These are phyloP conservation scores for Platichthys stellatus DNA, from an alignment of 2,113 vertebrate genomes.

Conservation along the genomic window DNA sequence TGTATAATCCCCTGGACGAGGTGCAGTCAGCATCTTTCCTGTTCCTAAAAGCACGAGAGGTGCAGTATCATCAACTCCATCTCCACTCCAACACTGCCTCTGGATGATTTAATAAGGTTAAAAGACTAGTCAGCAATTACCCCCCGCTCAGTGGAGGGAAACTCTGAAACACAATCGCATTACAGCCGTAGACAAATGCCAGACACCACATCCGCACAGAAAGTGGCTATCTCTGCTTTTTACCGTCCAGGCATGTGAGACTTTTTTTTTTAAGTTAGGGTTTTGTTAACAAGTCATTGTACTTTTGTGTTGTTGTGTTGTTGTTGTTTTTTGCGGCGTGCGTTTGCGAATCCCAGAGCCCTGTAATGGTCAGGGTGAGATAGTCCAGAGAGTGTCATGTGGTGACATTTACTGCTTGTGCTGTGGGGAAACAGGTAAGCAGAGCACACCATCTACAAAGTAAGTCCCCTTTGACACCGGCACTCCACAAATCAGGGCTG, in stretches of 20 bases:
- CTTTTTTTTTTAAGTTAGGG: neutral
- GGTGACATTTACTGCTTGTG: conserved; percentile 76
- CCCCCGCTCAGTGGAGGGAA: conserved; percentile 73
- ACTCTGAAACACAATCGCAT: conserved; percentile 79
- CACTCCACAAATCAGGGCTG: conserved; percentile 83
- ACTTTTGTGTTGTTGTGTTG: conserved; percentile 3
- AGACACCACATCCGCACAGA: conserved; percentile 70
- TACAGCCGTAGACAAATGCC: conserved; percentile 78
- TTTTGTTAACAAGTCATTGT: conserved; percentile 35
- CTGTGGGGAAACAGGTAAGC: conserved; percentile 79
- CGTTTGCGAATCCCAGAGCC: conserved; percentile 47
- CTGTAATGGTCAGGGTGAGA: conserved; percentile 70
- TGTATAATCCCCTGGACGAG: conserved; percentile 75
- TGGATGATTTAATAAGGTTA: conserved; percentile 85
- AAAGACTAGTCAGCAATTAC: conserved; percentile 86
- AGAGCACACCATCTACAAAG: conserved; percentile 80
- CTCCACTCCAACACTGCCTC: conserved; percentile 73
- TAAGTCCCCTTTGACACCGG: conserved; percentile 81
- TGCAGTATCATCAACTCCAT: conserved; percentile 80
- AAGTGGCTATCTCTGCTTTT: conserved; percentile 46
- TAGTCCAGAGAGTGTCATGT: conserved; percentile 75
- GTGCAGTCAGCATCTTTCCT: conserved; percentile 78
- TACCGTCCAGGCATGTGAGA: neutral
- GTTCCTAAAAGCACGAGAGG: conserved; percentile 75
- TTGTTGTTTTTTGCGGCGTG: conserved; percentile 34